These are phyloP conservation scores for Phortica magna DNA, from an alignment of 2,888 invertebrate species.

Conservation along the genomic window DNA sequence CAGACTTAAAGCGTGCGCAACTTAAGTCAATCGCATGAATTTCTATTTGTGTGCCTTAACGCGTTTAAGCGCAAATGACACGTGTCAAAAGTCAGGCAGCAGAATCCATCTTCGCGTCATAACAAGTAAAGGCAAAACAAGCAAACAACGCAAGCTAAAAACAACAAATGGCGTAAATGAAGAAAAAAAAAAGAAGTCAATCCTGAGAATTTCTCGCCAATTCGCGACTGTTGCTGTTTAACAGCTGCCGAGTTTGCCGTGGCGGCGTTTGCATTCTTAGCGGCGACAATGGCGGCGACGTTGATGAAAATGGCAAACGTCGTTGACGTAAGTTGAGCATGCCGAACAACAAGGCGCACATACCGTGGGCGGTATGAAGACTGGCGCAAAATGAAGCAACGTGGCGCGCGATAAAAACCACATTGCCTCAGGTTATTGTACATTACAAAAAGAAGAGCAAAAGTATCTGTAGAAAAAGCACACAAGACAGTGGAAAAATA, in stretches of 20 bases:
- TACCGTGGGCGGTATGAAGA: too few relatives aligned
- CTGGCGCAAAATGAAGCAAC: not conserved
- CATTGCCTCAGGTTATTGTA: conserved; percentile 16
- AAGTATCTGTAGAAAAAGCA: not conserved
- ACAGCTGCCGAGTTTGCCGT: not conserved
- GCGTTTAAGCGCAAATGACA: conserved; percentile 55
- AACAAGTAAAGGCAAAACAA: conserved; percentile 49
- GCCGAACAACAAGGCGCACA: not conserved
- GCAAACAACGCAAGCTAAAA: not conserved
- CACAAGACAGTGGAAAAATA: not conserved
- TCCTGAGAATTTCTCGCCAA: not conserved
- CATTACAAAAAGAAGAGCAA: not conserved
- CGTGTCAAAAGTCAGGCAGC: conserved; percentile 58
- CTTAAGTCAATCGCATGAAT: not conserved
- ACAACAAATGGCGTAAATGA: not conserved
- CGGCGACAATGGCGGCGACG: too few relatives aligned
- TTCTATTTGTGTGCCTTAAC: conserved; percentile 33
- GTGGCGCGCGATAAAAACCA: not conserved
- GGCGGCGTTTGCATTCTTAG: too few relatives aligned
- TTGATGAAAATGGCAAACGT: not conserved
- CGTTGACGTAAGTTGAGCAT: not conserved
- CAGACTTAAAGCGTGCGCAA: not conserved
- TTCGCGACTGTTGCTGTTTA: conserved; percentile 11
- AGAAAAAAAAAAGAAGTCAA: not conserved
- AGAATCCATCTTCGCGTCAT: not conserved